phyloP scores from a whole-genome alignment of 2,797 vertebrate genomes.

The Clarias platycephalus region DNA sequence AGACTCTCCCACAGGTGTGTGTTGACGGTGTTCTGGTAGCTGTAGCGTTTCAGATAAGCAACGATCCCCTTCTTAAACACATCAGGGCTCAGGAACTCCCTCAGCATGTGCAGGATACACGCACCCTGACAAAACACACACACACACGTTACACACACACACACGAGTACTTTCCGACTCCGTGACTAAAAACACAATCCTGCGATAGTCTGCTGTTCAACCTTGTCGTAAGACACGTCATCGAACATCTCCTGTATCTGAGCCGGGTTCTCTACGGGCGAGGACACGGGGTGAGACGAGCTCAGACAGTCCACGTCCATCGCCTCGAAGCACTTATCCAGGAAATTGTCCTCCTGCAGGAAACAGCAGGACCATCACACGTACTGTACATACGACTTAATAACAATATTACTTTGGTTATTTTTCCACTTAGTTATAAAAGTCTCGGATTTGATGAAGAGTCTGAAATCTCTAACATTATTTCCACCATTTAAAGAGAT shows the following conservation, averaged over 20 bases:
- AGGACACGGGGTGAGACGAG: conserved; percentile 89
- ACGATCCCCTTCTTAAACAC: conserved; percentile 85
- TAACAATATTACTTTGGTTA: not conserved
- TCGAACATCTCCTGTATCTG: conserved; percentile 95
- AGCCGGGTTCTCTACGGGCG: conserved; percentile 82
- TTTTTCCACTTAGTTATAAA: not conserved
- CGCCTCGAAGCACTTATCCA: conserved; percentile 83
- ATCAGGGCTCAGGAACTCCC: conserved; percentile 82
- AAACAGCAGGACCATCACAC: not conserved
- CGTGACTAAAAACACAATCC: not conserved
- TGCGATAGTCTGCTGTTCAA: conserved; percentile 50
- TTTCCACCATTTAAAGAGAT: not conserved
- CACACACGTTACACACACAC: not conserved
- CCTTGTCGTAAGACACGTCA: conserved; percentile 90
- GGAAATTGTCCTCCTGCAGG: conserved; percentile 82
- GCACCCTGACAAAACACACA: conserved; percentile 76
- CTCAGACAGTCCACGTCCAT: conserved; percentile 88
- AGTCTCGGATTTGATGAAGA: not conserved
- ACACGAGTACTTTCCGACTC: too few relatives aligned
- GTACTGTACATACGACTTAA: not conserved
- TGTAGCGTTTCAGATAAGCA: conserved; percentile 82
- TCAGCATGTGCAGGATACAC: conserved; percentile 90
- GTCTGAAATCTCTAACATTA: not conserved
- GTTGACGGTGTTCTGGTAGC: conserved; percentile 87
- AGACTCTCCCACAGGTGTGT: conserved; percentile 88